Percentiles rank a stretch among this genome's conserved stretches.
Evolutionary conservation across 2,113 vertebrate species (phyloP).

Genomic region (Trochalopteron elliotii): DNA sequence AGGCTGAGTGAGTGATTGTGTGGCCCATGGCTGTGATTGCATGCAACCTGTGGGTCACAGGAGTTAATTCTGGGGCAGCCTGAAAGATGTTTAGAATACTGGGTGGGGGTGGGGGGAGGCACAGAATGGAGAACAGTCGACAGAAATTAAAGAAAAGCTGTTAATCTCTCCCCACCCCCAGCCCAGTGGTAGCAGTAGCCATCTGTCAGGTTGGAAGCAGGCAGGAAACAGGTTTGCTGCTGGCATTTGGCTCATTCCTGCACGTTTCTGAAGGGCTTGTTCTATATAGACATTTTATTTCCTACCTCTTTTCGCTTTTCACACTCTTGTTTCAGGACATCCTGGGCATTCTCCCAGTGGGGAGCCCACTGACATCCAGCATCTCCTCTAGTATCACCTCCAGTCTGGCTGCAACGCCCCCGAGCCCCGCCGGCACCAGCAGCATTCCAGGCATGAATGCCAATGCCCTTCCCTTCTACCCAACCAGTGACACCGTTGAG

Average conservation of each 20-base stretch:
- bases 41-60: conserved; percentile 27
- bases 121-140: background rate
- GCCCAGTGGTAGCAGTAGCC: conserved; percentile 14
- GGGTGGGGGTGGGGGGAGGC: background rate
- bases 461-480: conserved; percentile 97
- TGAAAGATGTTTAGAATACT: background rate
- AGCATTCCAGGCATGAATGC: conserved; percentile 95
- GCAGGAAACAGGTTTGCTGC: conserved; percentile 33
- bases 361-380: conserved; percentile 90
- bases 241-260: conserved; percentile 13
- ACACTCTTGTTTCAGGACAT: conserved; percentile 83
- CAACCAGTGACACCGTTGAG: conserved; percentile 97
- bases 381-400: conserved; percentile 96
- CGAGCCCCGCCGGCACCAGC: conserved; percentile 89
- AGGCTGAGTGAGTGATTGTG: conserved; percentile 20
- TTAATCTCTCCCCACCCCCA: conserved; percentile 33
- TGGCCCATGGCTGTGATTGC: background rate
- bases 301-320: conserved; percentile 7
- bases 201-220: conserved; percentile 60
- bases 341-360: conserved; percentile 90
- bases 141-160: conserved; percentile 59
- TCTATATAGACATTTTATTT: background rate
- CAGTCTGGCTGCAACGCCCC: conserved; percentile 94
- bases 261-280: background rate
- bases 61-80: conserved; percentile 30